Conservation (phyloP, 2,797 vertebrate species). For the Moxostoma hubbsi region DNA sequence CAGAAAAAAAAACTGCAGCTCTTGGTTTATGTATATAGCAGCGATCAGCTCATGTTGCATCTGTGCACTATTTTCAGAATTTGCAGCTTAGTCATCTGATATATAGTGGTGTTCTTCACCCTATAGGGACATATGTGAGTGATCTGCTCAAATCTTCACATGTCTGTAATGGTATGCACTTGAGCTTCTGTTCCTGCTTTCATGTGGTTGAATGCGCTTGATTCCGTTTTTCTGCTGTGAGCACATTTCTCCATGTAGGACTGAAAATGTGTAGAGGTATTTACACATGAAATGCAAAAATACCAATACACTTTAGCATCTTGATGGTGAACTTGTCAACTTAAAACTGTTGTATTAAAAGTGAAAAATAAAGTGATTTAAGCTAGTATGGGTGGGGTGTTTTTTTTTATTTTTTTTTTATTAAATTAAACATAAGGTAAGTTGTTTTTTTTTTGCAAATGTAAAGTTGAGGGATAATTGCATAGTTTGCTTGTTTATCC, state of each 20-base stretch:
- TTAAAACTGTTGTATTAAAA: constrained; percentile 73
- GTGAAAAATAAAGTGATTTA: constrained; percentile 47
- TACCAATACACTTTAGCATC: constrained; percentile 70
- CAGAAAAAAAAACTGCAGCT: constrained; percentile 34
- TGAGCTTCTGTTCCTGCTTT: constrained; percentile 57
- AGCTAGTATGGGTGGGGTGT: background rate
- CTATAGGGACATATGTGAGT: constrained; percentile 57
- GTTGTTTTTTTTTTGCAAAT: no score
- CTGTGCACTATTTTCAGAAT: constrained; percentile 65
- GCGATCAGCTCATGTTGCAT: constrained; percentile 56
- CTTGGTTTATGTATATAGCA: constrained; percentile 60
- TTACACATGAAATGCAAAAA: constrained; percentile 63
- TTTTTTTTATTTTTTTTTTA: no score
- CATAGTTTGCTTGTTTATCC: no score
- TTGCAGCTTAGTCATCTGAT: constrained; percentile 59
- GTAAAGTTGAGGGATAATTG: no score
- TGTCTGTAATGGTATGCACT: constrained; percentile 30
- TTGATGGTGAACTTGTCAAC: constrained; percentile 69
- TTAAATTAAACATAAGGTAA: no score
- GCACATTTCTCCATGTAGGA: constrained; percentile 62
- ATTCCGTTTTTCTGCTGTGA: constrained; percentile 46
- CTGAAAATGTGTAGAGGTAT: constrained; percentile 55
- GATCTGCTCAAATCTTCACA: constrained; percentile 41
- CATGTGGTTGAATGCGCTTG: background rate
- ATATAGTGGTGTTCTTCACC: constrained; percentile 61